Evolutionary conservation across 2,113 vertebrate genomes (phyloP).

Genomic region (Alouatta palliata): DNA sequence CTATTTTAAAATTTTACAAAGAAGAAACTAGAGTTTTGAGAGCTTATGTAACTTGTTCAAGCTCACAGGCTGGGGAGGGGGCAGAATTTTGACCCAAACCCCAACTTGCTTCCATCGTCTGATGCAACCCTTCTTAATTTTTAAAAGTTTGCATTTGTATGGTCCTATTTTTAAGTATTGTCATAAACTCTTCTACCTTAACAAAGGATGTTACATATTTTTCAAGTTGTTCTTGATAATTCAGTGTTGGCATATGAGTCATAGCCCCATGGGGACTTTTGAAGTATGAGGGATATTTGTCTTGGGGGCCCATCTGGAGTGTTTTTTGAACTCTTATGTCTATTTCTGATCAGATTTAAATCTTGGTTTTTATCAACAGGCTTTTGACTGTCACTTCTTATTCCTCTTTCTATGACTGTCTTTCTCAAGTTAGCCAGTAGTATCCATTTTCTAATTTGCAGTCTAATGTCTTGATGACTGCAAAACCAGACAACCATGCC

Average conservation of each 20-base stretch:
- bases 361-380: constrained; percentile 30
- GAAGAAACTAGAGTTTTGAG: not conserved
- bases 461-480: not conserved
- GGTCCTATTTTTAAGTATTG: not conserved
- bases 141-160: not conserved
- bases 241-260: constrained; percentile 32
- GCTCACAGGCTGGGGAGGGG: not conserved
- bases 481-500: not conserved
- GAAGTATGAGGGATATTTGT: constrained; percentile 55
- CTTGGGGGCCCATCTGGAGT: constrained; percentile 59
- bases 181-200: not conserved
- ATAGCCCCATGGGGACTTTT: constrained; percentile 20
- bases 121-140: not conserved
- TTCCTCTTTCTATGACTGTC: not conserved
- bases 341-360: constrained; percentile 64
- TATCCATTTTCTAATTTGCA: not conserved
- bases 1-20: not conserved
- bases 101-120: not conserved
- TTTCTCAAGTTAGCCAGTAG: not conserved
- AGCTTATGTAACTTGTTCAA: not conserved
- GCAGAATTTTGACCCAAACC: not conserved
- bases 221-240: constrained; percentile 41
- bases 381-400: constrained; percentile 43
- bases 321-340: constrained; percentile 32
- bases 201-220: constrained; percentile 33